phyloP scores from a whole-genome alignment of 2,797 vertebrate species.

The Cephalopachus bancanus region DNA sequence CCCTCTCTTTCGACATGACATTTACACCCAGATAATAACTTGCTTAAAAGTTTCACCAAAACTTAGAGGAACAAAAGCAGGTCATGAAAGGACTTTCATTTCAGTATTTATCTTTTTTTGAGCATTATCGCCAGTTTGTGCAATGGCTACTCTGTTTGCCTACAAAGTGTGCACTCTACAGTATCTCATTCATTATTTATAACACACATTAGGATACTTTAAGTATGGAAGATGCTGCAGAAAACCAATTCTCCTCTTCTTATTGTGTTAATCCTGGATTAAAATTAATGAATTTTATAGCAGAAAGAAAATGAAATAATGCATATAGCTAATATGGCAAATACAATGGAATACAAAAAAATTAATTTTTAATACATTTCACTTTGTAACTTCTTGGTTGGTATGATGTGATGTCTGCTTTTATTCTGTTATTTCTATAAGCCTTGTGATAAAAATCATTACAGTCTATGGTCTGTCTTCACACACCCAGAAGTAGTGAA shows the following conservation, averaged over 20 bases:
- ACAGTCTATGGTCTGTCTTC: slow-evolving; percentile 57
- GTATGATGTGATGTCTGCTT: slow-evolving; percentile 37
- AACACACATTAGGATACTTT: slow-evolving; percentile 68
- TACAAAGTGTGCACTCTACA: slow-evolving; percentile 53
- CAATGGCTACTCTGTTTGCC: slow-evolving; percentile 78
- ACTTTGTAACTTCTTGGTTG: neutral
- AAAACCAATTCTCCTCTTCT: slow-evolving; percentile 81
- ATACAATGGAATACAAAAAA: slow-evolving; percentile 79
- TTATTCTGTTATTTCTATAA: slow-evolving; percentile 67
- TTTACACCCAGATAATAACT: slow-evolving; percentile 72
- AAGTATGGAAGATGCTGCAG: slow-evolving; percentile 69
- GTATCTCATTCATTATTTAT: slow-evolving; percentile 82
- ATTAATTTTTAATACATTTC: slow-evolving; percentile 83
- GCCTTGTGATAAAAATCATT: slow-evolving; percentile 67
- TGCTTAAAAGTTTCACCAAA: slow-evolving; percentile 75
- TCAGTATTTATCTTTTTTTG: slow-evolving; percentile 76
- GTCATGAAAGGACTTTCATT: slow-evolving; percentile 63
- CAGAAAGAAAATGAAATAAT: slow-evolving; percentile 83
- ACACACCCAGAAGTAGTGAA: slow-evolving; percentile 73
- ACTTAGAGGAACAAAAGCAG: slow-evolving; percentile 68
- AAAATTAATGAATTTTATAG: slow-evolving; percentile 85
- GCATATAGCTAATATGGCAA: slow-evolving; percentile 79
- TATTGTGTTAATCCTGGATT: slow-evolving; percentile 84
- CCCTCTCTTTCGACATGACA: slow-evolving; percentile 60
- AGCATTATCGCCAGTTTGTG: slow-evolving; percentile 70